Conservation (phyloP, 2,888 invertebrate genomes). For the Pogonocherus hispidulus region DNA sequence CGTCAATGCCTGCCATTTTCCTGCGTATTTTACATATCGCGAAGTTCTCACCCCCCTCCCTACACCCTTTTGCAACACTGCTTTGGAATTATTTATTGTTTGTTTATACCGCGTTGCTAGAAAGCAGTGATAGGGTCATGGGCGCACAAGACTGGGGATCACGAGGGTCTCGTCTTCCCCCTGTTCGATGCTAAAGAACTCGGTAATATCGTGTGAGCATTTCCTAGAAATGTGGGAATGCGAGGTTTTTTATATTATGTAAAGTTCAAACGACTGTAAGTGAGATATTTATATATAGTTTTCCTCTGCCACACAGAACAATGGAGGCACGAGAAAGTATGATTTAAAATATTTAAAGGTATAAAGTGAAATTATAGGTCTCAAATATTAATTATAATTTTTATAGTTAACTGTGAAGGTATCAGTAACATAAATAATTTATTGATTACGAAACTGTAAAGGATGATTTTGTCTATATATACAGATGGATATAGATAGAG, state of each 20-base stretch:
- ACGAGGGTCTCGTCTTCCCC: neutral
- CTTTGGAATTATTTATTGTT: conserved; percentile 8
- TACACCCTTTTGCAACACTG: neutral
- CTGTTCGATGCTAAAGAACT: neutral
- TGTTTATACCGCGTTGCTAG: neutral
- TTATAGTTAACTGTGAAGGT: too few species aligned
- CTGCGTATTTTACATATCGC: conserved; percentile 14
- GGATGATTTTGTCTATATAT: too few species aligned
- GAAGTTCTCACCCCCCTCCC: conserved; percentile 5
- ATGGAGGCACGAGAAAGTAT: too few species aligned
- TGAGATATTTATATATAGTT: neutral
- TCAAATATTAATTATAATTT: too few species aligned
- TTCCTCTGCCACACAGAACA: too few species aligned
- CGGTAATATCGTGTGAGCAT: neutral
- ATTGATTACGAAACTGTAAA: too few species aligned
- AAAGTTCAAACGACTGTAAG: neutral
- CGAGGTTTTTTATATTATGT: neutral
- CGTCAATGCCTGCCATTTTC: conserved; percentile 42
- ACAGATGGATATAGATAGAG: too few species aligned
- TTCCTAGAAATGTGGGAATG: neutral
- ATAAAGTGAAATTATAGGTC: too few species aligned
- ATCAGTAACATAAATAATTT: too few species aligned
- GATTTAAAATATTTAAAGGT: too few species aligned
- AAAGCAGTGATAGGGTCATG: conserved; percentile 7
- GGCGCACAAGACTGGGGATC: neutral